Evolutionary conservation across 2,888 invertebrate species (phyloP).

Genomic region (Morpho deidamia): DNA sequence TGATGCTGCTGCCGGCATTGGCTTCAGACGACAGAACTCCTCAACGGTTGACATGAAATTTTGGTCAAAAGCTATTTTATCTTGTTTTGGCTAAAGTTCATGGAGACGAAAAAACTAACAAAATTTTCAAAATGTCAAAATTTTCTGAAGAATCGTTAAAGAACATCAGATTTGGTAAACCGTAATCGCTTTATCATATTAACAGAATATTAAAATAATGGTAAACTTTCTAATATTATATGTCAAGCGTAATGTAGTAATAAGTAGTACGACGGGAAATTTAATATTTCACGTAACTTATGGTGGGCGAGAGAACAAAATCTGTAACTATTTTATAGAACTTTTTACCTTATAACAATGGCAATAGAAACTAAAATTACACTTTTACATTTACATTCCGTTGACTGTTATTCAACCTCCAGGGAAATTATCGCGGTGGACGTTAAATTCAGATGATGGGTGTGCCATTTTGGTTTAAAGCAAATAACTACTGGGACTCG

Average conservation of each 20-base stretch:
- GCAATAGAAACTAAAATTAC: neutral
- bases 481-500: slow-evolving; percentile 26
- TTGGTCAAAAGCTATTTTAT: too few relatives aligned
- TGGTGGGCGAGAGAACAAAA: neutral
- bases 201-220: neutral
- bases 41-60: too few relatives aligned
- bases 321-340: neutral
- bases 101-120: too few relatives aligned
- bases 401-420: slow-evolving; percentile 28
- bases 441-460: slow-evolving; percentile 57
- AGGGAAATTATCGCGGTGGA: slow-evolving; percentile 55
- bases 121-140: too few relatives aligned
- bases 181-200: too few relatives aligned
- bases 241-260: slow-evolving; percentile 53
- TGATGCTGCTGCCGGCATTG: too few relatives aligned
- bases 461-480: slow-evolving; percentile 21
- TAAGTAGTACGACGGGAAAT: slow-evolving; percentile 50
- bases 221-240: slow-evolving; percentile 38
- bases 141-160: too few relatives aligned
- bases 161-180: too few relatives aligned
- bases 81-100: too few relatives aligned
- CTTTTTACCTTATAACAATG: slow-evolving; percentile 4
- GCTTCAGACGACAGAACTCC: too few relatives aligned
- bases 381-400: neutral
- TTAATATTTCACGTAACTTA: slow-evolving; percentile 55